Evolutionary conservation across 2,797 vertebrate species (phyloP), one percentile per base, ranked within the genome.

Genomic region (Sebastolobus altivelis): DNA sequence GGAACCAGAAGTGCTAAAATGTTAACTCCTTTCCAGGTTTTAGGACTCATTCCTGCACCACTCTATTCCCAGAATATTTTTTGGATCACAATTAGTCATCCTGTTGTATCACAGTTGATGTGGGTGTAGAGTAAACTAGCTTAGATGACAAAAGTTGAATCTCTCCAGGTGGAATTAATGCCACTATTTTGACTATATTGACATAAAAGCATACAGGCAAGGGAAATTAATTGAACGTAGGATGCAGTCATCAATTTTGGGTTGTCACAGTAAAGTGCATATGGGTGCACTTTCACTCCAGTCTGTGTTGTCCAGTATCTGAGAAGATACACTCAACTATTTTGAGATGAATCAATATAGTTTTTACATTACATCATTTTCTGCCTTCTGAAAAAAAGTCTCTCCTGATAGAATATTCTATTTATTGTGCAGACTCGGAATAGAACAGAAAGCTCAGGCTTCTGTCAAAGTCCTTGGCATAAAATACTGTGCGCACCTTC

Each of bases 371-470:
- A 58, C 58, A 22, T 71, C 31, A 75, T 46, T 75, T 72, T 74
- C 11, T 80, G 62, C 52, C 63, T 52, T 75, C 61, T 77, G 33
- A 63, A 80, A 80, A 59, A 65, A 77, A 74, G 38, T 71, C 37
- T 63, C 71, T 82, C 38, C 43, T 72, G 58, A 79, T 75, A 74
- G 72, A 85, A 88, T 89, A 82, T 86, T 87, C 77, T 83, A 85
- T 84, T 80, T 88, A 76, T 72, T 83, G 66, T 81, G 77, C 67
- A 70, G 38, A 69, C 77, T 83, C 63, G 84, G 70, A 88, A 86
- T 82, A 87, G 69, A 83, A 77, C 60, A 71, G 38, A 77, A 83
- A 85, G 76, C 73, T 62, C 52, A 58, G 31, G 78, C 76, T 70
- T 52, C 77, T 84, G 75, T 87, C 83, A 88, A 71, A 79, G 83